Conservation (phyloP, 1,140 invertebrate species). For the Spodoptera litura region DNA sequence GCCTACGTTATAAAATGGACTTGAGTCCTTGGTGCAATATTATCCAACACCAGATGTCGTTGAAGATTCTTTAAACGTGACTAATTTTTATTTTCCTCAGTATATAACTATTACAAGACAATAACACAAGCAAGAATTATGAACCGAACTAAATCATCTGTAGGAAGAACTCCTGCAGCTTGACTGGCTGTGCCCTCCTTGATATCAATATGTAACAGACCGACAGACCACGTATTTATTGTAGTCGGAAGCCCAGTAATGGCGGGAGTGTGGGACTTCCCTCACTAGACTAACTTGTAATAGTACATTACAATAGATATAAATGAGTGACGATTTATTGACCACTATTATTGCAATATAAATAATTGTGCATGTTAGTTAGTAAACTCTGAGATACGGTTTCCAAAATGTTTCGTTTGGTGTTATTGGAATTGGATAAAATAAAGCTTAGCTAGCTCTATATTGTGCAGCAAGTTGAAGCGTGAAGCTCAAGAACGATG, state of each 20-base stretch:
- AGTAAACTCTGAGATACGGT: background rate
- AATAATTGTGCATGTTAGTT: conserved; percentile 1
- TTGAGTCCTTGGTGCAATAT: no score
- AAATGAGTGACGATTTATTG: conserved; percentile 41
- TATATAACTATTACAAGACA: background rate
- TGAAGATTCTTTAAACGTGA: no score
- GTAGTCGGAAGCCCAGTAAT: conserved; percentile 33
- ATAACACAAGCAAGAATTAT: background rate
- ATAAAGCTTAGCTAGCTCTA: no score
- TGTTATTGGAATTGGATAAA: background rate
- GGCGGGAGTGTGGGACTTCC: background rate
- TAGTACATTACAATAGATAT: conserved; percentile 38
- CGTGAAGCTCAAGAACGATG: no score
- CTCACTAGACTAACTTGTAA: background rate
- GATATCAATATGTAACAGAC: conserved; percentile 11
- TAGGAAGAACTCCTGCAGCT: conserved; percentile 9
- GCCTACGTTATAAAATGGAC: no score
- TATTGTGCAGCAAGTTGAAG: no score
- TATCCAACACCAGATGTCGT: no score
- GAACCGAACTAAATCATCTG: background rate
- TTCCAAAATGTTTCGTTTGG: background rate
- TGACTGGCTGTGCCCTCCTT: background rate
- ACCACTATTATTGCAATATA: background rate
- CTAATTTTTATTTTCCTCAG: background rate
- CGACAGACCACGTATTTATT: conserved; percentile 15